Conservation (phyloP, 2,888 invertebrate species). For the Eulithis testata region DNA sequence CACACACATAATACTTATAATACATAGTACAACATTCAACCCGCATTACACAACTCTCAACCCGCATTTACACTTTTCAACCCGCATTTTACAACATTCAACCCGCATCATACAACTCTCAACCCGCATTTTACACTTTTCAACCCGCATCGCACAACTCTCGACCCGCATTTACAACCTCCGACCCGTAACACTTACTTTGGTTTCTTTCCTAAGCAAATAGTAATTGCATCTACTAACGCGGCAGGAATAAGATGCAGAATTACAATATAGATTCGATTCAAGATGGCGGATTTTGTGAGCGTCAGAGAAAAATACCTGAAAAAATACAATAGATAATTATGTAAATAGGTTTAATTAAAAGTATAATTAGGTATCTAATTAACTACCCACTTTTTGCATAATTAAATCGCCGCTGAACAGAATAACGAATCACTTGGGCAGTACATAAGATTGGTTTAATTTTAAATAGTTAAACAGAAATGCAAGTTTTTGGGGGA, state of each 20-base stretch:
- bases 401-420: no score
- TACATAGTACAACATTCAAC: no score
- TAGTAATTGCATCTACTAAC: constrained; percentile 85
- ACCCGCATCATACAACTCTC: no score
- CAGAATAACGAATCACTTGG: no score
- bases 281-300: constrained; percentile 80
- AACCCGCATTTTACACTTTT: neutral
- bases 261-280: constrained; percentile 84
- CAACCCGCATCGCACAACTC: neutral
- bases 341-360: no score
- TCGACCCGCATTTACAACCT: neutral
- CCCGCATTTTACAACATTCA: neutral
- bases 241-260: constrained; percentile 90
- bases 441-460: no score
- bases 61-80: neutral
- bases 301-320: constrained; percentile 85
- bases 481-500: no score
- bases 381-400: no score
- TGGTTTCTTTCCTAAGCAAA: constrained; percentile 87
- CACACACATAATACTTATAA: no score
- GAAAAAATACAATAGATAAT: constrained; percentile 34
- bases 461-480: no score
- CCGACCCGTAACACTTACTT: constrained; percentile 72
- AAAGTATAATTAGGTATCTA: no score
- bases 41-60: neutral